Evolutionary conservation across 2,113 vertebrate species (phyloP), one percentile per base, ranked within the genome.

Genomic region (Brachyhypopomus occidentalis): DNA sequence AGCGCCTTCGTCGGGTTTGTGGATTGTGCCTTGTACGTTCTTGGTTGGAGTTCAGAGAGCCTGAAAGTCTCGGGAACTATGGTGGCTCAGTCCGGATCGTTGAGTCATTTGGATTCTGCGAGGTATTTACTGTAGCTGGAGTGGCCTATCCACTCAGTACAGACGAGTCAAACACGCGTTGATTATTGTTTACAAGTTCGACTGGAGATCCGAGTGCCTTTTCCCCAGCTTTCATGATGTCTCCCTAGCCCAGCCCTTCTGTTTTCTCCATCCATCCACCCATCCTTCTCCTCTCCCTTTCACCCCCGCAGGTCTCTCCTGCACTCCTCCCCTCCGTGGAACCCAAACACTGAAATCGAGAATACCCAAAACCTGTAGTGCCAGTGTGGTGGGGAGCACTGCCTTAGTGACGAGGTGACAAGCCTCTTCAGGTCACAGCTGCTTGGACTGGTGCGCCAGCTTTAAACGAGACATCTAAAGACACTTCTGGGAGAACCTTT

Each of bases 101-200:
- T n/a, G 30, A 30, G 16, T 75, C 75, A 59, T 80, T 76, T 80
- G 78, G 56, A 58, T 80, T 80, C 45, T 30, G 55, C 23, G 27
- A 75, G 62, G 11, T n/a, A 66, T 76, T 45, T 84, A 75, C 75
- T 79, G 30, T 55, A 67, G 56, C 27, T 63, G 59, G 71, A 71
- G 63, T 22, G 63, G 56, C 36, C 77, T 48, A 38, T 70, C 30
- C 45, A 27, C 38, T 84, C 25, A 36, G 78, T 66, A 16, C n/a
- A 58, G 64, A 76, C 19, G 70, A 77, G 56, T 79, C 77, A 75
- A 52, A 59, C 77, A 69, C 14, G 64, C 72, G 75, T 84, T 84
- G 64, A 80, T 79, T 78, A 3, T 63, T 60, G 72, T 75, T 79
- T 83, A 25, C 75, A 79, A 75, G 72, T 14, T 75, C 67, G 82